phyloP scores from a whole-genome alignment of 2,113 vertebrate species.

The Monopterus albus region DNA sequence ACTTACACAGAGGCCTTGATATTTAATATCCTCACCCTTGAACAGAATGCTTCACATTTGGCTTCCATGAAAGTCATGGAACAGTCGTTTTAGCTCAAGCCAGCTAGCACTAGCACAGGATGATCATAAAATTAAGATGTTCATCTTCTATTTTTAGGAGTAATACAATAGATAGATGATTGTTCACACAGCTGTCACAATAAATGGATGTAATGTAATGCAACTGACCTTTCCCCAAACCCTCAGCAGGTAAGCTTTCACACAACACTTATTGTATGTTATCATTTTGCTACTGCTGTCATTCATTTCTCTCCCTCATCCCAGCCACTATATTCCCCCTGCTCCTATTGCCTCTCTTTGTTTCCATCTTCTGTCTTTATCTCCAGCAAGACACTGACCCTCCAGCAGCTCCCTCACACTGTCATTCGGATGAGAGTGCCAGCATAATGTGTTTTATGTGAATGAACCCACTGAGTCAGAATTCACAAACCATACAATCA shows the following conservation, averaged over 20 bases:
- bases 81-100: not conserved
- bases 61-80: conserved; percentile 29
- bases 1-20: conserved; percentile 44
- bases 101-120: not conserved
- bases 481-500: conserved; percentile 29
- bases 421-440: conserved; percentile 25
- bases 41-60: conserved; percentile 28
- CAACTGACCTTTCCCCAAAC: not conserved
- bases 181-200: too few relatives aligned
- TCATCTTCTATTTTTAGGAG: not conserved
- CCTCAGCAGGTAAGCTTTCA: not conserved
- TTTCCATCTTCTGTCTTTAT: conserved; percentile 36
- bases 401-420: conserved; percentile 16
- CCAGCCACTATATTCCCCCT: not conserved
- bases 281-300: not conserved
- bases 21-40: conserved; percentile 49
- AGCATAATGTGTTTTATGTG: conserved; percentile 30
- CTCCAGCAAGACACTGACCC: conserved; percentile 5
- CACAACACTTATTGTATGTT: not conserved
- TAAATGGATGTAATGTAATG: not conserved
- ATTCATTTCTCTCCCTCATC: conserved; percentile 1
- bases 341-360: conserved; percentile 15
- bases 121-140: not conserved
- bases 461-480: conserved; percentile 30
- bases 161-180: not conserved